Percentiles rank a stretch among this genome's conserved stretches.
Evolutionary conservation across 2,888 invertebrate genomes (phyloP).

Genomic region (Iphiclides podalirius): DNA sequence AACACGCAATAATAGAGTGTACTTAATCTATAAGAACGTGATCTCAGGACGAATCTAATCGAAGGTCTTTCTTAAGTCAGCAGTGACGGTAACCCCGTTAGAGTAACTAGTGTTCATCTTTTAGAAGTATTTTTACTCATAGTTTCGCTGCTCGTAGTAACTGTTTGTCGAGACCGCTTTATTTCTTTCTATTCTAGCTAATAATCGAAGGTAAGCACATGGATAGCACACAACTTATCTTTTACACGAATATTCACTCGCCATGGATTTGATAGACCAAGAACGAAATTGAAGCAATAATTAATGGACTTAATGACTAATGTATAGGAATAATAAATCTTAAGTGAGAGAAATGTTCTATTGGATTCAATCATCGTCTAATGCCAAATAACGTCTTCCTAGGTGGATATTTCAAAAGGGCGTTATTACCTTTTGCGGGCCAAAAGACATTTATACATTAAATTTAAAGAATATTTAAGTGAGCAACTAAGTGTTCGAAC

Average conservation of each 20-base stretch:
- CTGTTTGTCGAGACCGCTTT: slow-evolving; percentile 55
- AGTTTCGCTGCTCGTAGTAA: slow-evolving; percentile 68
- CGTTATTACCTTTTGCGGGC: slow-evolving; percentile 54
- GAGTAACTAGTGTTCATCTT: slow-evolving; percentile 57
- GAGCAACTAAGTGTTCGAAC: slow-evolving; percentile 25
- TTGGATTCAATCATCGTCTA: slow-evolving; percentile 38
- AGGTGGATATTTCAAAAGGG: slow-evolving; percentile 33
- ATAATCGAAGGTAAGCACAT: slow-evolving; percentile 58
- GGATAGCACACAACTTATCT: slow-evolving; percentile 63
- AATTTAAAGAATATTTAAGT: slow-evolving; percentile 35
- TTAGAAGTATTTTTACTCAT: slow-evolving; percentile 62
- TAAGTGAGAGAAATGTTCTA: slow-evolving; percentile 42
- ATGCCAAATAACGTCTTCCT: slow-evolving; percentile 26
- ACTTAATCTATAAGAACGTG: slow-evolving; percentile 76
- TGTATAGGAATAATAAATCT: slow-evolving; percentile 48
- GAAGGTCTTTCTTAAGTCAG: slow-evolving; percentile 69
- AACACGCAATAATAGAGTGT: slow-evolving; percentile 77
- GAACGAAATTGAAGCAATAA: slow-evolving; percentile 59
- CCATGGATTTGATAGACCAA: slow-evolving; percentile 70
- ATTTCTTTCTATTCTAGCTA: slow-evolving; percentile 59
- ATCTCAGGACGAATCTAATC: slow-evolving; percentile 77
- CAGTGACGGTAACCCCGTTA: slow-evolving; percentile 62
- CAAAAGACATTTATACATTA: slow-evolving; percentile 62
- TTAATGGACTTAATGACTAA: slow-evolving; percentile 56
- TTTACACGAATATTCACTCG: slow-evolving; percentile 66